These are phyloP conservation scores for Ceyx melanurus DNA, from an alignment of 2,113 vertebrate species.

Conservation along the genomic window DNA sequence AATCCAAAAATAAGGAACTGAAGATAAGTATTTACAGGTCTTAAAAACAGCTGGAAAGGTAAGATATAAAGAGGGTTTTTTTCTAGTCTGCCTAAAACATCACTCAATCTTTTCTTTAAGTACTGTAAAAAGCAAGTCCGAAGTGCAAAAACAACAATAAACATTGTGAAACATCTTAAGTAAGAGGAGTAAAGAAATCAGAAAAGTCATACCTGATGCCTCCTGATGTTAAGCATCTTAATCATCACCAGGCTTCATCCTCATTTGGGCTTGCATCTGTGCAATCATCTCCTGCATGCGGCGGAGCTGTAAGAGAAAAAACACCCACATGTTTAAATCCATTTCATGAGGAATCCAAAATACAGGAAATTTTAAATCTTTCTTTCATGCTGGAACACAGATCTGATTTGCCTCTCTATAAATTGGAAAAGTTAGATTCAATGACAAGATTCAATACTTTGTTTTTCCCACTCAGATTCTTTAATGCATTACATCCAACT, in stretches of 20 bases:
- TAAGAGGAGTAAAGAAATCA: neutral
- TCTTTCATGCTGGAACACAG: neutral
- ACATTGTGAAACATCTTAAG: neutral
- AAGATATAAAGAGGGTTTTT: neutral
- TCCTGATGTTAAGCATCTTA: constrained; percentile 35
- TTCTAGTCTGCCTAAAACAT: neutral
- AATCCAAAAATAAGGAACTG: neutral
- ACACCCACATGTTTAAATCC: neutral
- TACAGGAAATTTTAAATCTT: neutral
- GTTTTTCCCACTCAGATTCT: neutral
- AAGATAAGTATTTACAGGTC: neutral
- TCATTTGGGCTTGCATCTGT: constrained; percentile 90
- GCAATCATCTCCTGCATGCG: constrained; percentile 92
- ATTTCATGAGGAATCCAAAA: neutral
- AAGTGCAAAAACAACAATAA: neutral
- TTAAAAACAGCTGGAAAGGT: neutral
- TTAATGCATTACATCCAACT: neutral
- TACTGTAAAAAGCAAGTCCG: neutral
- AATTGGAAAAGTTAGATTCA: neutral
- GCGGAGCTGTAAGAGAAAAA: constrained; percentile 73
- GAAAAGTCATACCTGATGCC: constrained; percentile 27
- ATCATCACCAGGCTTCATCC: constrained; percentile 84
- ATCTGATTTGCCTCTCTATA: neutral
- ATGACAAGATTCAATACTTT: neutral
- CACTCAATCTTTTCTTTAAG: neutral